phyloP scores from a whole-genome alignment of 1,140 invertebrate genomes.

The Lepeophtheirus salmonis region DNA sequence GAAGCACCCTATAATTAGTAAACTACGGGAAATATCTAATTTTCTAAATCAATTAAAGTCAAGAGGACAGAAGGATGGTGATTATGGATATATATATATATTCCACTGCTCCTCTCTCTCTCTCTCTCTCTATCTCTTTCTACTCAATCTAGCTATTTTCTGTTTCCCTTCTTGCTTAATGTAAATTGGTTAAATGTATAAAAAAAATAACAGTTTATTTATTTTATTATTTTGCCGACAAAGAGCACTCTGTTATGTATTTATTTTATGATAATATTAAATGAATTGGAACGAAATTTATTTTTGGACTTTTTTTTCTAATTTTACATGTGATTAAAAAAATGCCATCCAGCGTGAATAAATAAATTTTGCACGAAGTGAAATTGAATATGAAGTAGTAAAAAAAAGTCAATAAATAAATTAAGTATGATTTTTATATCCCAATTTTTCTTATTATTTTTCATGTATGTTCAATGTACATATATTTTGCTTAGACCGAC shows the following conservation, averaged over 20 bases:
- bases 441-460: too few relatives aligned
- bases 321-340: not conserved
- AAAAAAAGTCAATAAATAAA: not conserved
- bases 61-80: too few relatives aligned
- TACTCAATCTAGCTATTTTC: not conserved
- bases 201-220: not conserved
- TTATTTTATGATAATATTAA: conserved; percentile 1
- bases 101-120: too few relatives aligned
- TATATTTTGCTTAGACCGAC: not conserved
- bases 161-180: not conserved
- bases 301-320: not conserved
- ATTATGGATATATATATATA: conserved; percentile 1
- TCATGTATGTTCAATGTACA: too few relatives aligned
- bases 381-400: not conserved
- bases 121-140: not conserved
- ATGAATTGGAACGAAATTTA: not conserved
- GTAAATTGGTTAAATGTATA: not conserved
- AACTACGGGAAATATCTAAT: too few relatives aligned
- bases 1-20: too few relatives aligned
- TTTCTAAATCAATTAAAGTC: too few relatives aligned
- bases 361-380: not conserved
- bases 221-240: not conserved
- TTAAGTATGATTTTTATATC: not conserved
- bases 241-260: not conserved
- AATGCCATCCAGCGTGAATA: not conserved